A percentile compares a stretch with the other conserved stretches of the same genome.
These are phyloP conservation scores for Alectura lathami DNA, from an alignment of 2,113 vertebrate genomes.

Conservation along the genomic window DNA sequence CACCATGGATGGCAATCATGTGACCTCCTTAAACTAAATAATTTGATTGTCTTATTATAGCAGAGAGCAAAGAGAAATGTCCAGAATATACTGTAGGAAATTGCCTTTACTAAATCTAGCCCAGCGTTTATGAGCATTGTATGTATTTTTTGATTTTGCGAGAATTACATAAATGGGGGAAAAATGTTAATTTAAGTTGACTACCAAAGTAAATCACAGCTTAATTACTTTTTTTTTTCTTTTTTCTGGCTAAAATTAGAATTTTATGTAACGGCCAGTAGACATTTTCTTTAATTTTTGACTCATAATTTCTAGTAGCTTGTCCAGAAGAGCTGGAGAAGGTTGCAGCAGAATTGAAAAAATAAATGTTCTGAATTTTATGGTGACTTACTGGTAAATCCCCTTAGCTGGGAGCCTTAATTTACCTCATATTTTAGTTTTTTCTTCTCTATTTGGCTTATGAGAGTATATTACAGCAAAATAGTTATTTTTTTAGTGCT, in stretches of 20 bases:
- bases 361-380: conserved; percentile 63
- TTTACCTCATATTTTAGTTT: conserved; percentile 53
- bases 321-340: conserved; percentile 49
- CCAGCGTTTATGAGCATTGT: not conserved
- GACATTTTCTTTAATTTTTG: conserved; percentile 65
- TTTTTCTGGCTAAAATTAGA: conserved; percentile 57
- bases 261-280: conserved; percentile 68
- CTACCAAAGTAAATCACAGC: conserved; percentile 53
- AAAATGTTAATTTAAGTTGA: conserved; percentile 48
- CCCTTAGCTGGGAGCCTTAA: conserved; percentile 52
- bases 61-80: conserved; percentile 45
- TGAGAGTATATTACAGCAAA: conserved; percentile 8
- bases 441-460: not conserved
- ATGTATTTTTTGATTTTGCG: conserved; percentile 56
- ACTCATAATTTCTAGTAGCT: conserved; percentile 46
- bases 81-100: conserved; percentile 45
- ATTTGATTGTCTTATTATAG: not conserved
- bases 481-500: not conserved
- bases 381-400: conserved; percentile 65
- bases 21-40: not conserved
- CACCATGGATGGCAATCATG: not conserved
- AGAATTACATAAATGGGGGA: not conserved
- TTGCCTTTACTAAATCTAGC: conserved; percentile 63
- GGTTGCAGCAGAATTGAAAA: conserved; percentile 63
- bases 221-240: conserved; percentile 34